phyloP scores from a whole-genome alignment of 2,888 invertebrate genomes.

The Idaea biselata region DNA sequence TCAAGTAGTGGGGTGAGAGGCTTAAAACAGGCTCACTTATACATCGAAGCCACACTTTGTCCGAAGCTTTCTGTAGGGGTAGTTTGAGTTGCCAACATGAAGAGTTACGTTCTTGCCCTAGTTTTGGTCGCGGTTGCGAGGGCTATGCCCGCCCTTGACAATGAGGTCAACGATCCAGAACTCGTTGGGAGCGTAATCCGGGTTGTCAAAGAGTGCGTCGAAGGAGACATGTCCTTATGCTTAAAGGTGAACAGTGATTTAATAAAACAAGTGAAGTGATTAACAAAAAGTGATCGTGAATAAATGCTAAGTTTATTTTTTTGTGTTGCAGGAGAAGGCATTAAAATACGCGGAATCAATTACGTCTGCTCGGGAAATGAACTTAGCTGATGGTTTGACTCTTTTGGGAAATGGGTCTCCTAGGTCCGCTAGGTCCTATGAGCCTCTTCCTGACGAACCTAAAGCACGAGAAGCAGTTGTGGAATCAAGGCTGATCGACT shows the following conservation, averaged over 20 bases:
- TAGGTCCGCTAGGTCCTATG: constrained; percentile 81
- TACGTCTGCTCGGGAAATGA: constrained; percentile 78
- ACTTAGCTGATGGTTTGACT: constrained; percentile 81
- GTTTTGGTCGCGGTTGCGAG: constrained; percentile 72
- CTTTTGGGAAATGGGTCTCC: constrained; percentile 74
- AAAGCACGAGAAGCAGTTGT: constrained; percentile 87
- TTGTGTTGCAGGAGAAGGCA: constrained; percentile 85
- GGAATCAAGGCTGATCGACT: constrained; percentile 87
- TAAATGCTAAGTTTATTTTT: constrained; percentile 45
- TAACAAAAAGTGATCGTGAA: constrained; percentile 34
- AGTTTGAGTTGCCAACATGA: constrained; percentile 65
- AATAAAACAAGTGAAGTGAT: constrained; percentile 30
- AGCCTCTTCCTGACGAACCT: constrained; percentile 85
- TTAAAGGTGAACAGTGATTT: constrained; percentile 82
- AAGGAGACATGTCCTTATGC: constrained; percentile 85
- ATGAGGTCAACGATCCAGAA: constrained; percentile 74
- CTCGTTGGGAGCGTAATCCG: constrained; percentile 77
- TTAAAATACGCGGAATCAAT: constrained; percentile 84
- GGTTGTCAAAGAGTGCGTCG: constrained; percentile 86
- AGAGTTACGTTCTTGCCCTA: constrained; percentile 70
- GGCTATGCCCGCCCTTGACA: constrained; percentile 74
- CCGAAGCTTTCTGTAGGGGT: constrained; percentile 71
- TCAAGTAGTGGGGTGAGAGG: constrained; percentile 69
- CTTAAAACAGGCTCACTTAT: constrained; percentile 73
- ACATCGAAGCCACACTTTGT: constrained; percentile 69